Percentiles rank a stretch among this genome's conserved stretches.
phyloP scores from a whole-genome alignment of 2,113 vertebrate species.

The Melanostigma gelatinosum region DNA sequence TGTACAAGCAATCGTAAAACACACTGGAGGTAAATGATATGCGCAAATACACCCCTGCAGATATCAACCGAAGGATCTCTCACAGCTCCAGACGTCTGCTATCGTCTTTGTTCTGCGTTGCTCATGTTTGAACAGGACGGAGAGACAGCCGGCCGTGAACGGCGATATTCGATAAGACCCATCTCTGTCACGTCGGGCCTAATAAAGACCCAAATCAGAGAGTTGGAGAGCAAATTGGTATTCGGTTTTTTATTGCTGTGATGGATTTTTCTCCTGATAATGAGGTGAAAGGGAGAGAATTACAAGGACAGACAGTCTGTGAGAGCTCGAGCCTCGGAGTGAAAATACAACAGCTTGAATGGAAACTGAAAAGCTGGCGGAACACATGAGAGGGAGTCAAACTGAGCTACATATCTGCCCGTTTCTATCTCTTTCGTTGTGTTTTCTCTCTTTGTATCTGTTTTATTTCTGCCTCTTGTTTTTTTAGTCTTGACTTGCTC shows the following conservation, averaged over 20 bases:
- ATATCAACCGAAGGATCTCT: constrained; percentile 10
- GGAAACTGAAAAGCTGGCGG: constrained; percentile 20
- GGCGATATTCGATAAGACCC: constrained; percentile 35
- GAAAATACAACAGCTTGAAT: constrained; percentile 25
- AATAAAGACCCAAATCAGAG: constrained; percentile 14
- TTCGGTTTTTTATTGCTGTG: constrained; percentile 12
- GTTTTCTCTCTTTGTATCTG: constrained; percentile 11
- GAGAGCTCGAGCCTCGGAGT: neutral
- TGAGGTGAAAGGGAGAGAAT: constrained; percentile 46
- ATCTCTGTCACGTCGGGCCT: constrained; percentile 8
- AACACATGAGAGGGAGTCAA: constrained; percentile 24
- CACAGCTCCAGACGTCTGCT: constrained; percentile 8
- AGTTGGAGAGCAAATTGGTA: constrained; percentile 11
- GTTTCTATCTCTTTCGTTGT: constrained; percentile 20
- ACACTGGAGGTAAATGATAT: constrained; percentile 31
- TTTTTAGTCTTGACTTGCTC: constrained; percentile 29
- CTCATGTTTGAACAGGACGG: constrained; percentile 7
- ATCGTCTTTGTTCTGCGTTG: constrained; percentile 15
- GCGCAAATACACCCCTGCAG: constrained; percentile 9
- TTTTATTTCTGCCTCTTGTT: constrained; percentile 18
- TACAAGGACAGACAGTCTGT: constrained; percentile 24
- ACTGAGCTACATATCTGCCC: constrained; percentile 15
- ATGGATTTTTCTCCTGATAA: constrained; percentile 48
- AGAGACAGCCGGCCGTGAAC: neutral
- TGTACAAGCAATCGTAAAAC: constrained; percentile 14